Percentiles rank a stretch among this genome's conserved stretches.
Conservation (phyloP, 2,113 vertebrate species). For the Hemiprocne comata region DNA sequence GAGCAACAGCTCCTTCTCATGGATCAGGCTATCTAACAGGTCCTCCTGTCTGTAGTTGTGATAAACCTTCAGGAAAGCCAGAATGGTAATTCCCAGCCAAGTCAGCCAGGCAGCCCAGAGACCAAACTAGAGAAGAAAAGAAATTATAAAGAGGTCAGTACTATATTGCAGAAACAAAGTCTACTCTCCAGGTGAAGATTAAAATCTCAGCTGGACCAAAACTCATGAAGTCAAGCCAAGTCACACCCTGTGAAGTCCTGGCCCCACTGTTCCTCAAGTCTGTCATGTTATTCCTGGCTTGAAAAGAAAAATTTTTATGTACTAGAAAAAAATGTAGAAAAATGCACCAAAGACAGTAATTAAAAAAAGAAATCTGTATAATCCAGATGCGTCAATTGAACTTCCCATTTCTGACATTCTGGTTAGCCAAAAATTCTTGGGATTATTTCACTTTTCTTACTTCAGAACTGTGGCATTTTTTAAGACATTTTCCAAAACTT, state of each 20-base stretch:
- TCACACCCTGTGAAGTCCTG: neutral
- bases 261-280: neutral
- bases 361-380: neutral
- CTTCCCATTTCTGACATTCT: neutral
- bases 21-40: constrained; percentile 92
- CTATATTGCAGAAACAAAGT: neutral
- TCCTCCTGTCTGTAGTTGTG: constrained; percentile 95
- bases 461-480: neutral
- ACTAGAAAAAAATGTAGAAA: neutral
- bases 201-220: neutral
- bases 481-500: neutral
- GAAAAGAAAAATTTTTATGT: neutral
- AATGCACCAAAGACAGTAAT: neutral
- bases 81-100: constrained; percentile 89
- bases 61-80: constrained; percentile 96
- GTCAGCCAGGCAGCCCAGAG: constrained; percentile 96
- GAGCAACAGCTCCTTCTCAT: constrained; percentile 95
- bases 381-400: neutral
- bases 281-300: neutral
- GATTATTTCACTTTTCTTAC: neutral
- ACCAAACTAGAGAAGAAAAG: constrained; percentile 82
- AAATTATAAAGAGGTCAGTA: neutral
- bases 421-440: neutral
- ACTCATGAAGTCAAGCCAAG: neutral
- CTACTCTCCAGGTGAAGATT: neutral